phyloP scores from a whole-genome alignment of 2,888 invertebrate species.

The Sesamia inferens region DNA sequence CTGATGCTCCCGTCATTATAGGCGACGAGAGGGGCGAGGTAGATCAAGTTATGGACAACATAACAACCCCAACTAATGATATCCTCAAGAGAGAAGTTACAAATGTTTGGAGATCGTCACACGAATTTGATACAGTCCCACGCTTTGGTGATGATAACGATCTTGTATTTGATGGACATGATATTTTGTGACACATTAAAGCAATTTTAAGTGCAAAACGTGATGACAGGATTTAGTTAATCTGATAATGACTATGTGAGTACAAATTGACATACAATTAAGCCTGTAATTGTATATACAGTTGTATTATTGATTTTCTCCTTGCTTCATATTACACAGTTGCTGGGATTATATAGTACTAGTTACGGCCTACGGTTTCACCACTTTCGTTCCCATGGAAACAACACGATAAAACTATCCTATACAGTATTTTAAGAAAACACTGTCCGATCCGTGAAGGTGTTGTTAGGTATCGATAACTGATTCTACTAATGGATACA shows the following conservation, averaged over 20 bases:
- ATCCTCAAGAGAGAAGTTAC: conserved; percentile 80
- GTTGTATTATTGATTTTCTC: neutral
- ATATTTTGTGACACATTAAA: conserved; percentile 36
- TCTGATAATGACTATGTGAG: conserved; percentile 22
- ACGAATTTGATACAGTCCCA: conserved; percentile 78
- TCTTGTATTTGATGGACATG: conserved; percentile 38
- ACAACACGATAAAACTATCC: too few relatives aligned
- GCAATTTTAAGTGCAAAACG: conserved; percentile 32
- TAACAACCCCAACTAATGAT: conserved; percentile 68
- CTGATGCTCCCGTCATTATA: neutral
- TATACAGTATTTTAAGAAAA: too few relatives aligned
- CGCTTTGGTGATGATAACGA: conserved; percentile 66
- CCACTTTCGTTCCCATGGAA: too few relatives aligned
- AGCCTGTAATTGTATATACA: neutral
- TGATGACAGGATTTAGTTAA: conserved; percentile 34
- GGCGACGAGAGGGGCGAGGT: conserved; percentile 36
- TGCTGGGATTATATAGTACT: neutral
- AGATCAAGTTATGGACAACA: conserved; percentile 65
- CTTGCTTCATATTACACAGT: neutral
- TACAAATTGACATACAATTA: neutral
- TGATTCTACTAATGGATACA: too few relatives aligned
- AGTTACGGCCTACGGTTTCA: too few relatives aligned
- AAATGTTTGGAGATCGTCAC: conserved; percentile 81
- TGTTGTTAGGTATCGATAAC: too few relatives aligned
- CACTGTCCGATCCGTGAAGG: too few relatives aligned